phyloP scores from a whole-genome alignment of 2,113 vertebrate genomes.

The Xenopus laevis region DNA sequence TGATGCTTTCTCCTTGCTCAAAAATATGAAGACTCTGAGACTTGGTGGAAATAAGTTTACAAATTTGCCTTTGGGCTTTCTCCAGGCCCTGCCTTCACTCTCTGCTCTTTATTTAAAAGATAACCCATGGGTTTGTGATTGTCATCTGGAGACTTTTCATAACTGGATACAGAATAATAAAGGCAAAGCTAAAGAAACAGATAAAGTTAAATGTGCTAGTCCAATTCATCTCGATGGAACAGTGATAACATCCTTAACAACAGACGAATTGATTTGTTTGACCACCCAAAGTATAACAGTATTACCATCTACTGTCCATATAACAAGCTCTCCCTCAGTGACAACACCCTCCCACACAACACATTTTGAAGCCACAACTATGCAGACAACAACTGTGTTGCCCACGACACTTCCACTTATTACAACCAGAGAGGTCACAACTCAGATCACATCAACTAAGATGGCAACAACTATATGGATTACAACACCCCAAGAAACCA shows the following conservation, averaged over 20 bases:
- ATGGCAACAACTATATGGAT: background rate
- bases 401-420: constrained; percentile 1
- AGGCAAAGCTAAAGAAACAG: constrained; percentile 46
- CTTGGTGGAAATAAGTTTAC: constrained; percentile 58
- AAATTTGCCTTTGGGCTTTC: constrained; percentile 54
- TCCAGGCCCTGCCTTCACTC: constrained; percentile 57
- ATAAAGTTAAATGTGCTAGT: constrained; percentile 52
- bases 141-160: constrained; percentile 61
- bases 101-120: constrained; percentile 57
- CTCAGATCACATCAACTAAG: too few relatives aligned
- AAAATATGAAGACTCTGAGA: constrained; percentile 57
- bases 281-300: constrained; percentile 17
- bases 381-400: background rate
- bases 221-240: constrained; percentile 58
- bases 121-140: constrained; percentile 80
- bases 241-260: constrained; percentile 48
- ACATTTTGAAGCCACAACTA: background rate
- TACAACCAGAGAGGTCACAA: background rate
- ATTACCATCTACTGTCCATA: background rate
- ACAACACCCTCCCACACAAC: background rate
- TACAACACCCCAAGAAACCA: background rate
- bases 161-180: constrained; percentile 56
- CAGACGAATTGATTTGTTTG: constrained; percentile 61
- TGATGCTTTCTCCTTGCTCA: constrained; percentile 56
- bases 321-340: background rate